Percentiles rank a stretch among this genome's conserved stretches.
phyloP scores from a whole-genome alignment of 1,140 invertebrate genomes.

The Dendroctonus valens region DNA sequence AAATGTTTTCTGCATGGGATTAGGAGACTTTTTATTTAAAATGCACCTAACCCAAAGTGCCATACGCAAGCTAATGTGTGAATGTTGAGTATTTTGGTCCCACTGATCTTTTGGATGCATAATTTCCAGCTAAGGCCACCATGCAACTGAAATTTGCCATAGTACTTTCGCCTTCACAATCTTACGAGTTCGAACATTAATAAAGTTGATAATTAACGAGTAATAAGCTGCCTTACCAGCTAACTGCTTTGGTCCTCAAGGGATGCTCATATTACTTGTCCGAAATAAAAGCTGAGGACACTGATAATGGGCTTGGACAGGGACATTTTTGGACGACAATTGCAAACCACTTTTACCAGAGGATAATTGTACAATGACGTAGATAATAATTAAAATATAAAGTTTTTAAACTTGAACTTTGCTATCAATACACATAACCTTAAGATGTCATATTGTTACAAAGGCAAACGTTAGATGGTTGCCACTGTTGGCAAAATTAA shows the following conservation, averaged over 20 bases:
- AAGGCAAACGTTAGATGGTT: too few species aligned
- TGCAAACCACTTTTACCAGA: background rate
- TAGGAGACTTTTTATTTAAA: background rate
- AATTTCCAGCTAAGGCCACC: constrained; percentile 63
- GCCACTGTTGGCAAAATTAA: too few species aligned
- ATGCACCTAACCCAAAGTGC: constrained; percentile 63
- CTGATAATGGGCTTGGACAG: constrained; percentile 69
- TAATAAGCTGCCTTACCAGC: constrained; percentile 57
- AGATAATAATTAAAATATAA: too few species aligned
- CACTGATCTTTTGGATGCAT: constrained; percentile 64
- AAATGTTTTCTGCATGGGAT: too few species aligned
- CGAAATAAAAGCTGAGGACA: constrained; percentile 64
- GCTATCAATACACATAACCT: too few species aligned
- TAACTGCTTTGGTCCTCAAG: constrained; percentile 69
- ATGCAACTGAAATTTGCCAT: constrained; percentile 54
- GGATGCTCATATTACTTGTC: constrained; percentile 68
- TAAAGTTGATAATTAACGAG: background rate
- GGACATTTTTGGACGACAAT: constrained; percentile 55
- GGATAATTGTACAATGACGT: too few species aligned
- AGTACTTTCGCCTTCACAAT: too few species aligned
- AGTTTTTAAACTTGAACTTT: too few species aligned
- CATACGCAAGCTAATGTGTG: constrained; percentile 68
- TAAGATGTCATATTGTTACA: too few species aligned
- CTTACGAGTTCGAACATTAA: too few species aligned
- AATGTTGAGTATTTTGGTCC: constrained; percentile 58